Conservation (phyloP, 2,888 invertebrate genomes). For the Meganola albula region DNA sequence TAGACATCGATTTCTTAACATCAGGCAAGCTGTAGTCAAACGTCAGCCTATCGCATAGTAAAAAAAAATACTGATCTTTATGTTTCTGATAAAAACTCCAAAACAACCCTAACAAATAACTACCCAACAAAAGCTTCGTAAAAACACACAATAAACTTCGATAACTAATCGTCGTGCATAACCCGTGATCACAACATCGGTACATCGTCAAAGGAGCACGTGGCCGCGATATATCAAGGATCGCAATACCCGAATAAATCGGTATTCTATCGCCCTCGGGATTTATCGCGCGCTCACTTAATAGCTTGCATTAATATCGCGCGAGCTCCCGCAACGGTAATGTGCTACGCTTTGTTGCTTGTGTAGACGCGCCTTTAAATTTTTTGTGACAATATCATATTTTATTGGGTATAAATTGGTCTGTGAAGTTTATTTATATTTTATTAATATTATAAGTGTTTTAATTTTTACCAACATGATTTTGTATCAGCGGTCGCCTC, state of each 20-base stretch:
- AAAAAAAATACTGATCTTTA: no score
- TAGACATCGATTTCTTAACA: no score
- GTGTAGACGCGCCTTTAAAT: conserved; percentile 25
- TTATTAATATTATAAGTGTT: no score
- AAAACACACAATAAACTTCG: no score
- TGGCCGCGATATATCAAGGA: conserved; percentile 29
- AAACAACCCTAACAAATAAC: no score
- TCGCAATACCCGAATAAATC: conserved; percentile 49
- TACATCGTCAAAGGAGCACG: conserved; percentile 26
- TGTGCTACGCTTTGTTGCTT: conserved; percentile 25
- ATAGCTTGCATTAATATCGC: conserved; percentile 60
- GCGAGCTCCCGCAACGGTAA: conserved; percentile 31
- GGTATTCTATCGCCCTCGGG: conserved; percentile 52
- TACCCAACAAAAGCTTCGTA: no score
- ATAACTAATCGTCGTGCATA: conserved; percentile 24
- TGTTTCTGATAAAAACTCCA: no score
- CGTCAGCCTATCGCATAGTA: no score
- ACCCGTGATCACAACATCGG: conserved; percentile 27
- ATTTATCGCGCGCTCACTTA: conserved; percentile 51
- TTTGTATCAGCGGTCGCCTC: no score
- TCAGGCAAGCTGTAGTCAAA: no score
- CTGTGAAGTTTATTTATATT: no score
- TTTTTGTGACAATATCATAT: conserved; percentile 14
- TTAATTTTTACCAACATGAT: no score
- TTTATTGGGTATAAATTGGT: conserved; percentile 16